Percentiles rank a stretch among this genome's conserved stretches.
Evolutionary conservation across 2,888 invertebrate genomes (phyloP).

Genomic region (Myopa testacea): DNA sequence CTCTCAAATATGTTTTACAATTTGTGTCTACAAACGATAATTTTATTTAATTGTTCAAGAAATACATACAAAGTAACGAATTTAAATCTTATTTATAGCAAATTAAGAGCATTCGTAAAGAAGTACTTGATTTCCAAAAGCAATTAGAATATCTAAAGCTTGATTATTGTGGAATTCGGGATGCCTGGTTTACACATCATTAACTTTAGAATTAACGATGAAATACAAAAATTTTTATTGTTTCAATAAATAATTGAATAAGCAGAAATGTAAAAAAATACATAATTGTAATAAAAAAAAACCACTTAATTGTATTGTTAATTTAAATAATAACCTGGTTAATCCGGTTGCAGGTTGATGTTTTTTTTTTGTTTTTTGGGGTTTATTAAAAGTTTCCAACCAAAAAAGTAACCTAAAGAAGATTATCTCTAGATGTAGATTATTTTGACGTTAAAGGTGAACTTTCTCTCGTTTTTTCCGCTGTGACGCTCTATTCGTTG

Average conservation of each 20-base stretch:
- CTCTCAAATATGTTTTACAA: background rate
- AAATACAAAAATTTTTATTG: background rate
- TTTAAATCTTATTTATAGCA: background rate
- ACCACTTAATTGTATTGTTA: background rate
- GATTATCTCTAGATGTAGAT: too few species aligned
- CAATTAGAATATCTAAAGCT: background rate
- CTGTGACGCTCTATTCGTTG: too few species aligned
- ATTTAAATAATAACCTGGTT: background rate
- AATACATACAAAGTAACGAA: background rate
- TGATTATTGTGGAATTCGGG: background rate
- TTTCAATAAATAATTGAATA: background rate
- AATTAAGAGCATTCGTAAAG: background rate
- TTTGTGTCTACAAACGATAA: background rate
- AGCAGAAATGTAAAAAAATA: too few species aligned
- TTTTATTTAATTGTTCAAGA: background rate
- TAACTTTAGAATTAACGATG: background rate
- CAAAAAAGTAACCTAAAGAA: too few species aligned
- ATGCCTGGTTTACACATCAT: background rate
- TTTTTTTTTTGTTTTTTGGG: too few species aligned
- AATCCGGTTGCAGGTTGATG: too few species aligned
- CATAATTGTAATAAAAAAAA: background rate
- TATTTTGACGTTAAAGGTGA: too few species aligned
- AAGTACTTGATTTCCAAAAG: background rate
- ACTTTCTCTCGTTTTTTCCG: too few species aligned
- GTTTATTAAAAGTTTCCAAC: too few species aligned